Evolutionary conservation across 2,797 vertebrate genomes (phyloP).

Genomic region (Melopsittacus undulatus): DNA sequence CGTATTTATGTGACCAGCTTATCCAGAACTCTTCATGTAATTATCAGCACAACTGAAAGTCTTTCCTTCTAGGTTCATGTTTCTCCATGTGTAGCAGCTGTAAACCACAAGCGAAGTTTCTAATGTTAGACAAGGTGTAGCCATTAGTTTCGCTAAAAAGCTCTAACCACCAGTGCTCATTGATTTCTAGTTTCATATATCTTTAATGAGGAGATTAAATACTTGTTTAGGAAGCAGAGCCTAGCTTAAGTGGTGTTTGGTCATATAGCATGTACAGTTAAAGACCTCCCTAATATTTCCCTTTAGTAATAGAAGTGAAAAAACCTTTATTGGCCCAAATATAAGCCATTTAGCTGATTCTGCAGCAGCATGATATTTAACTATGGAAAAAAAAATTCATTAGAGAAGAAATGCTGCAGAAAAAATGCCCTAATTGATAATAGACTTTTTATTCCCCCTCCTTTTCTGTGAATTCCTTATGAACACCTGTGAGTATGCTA

Average conservation of each 20-base stretch:
- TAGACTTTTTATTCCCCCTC: not conserved
- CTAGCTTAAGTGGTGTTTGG: conserved; percentile 88
- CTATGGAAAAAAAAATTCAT: not conserved
- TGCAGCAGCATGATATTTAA: conserved; percentile 3
- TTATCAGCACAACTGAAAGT: conserved; percentile 62
- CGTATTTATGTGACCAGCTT: conserved; percentile 61
- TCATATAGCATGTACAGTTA: conserved; percentile 77
- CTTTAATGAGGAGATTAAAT: conserved; percentile 99
- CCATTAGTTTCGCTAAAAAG: conserved; percentile 88
- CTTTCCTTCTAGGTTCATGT: conserved; percentile 69
- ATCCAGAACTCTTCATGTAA: conserved; percentile 63
- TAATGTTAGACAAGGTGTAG: conserved; percentile 94
- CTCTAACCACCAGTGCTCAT: conserved; percentile 88
- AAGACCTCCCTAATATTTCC: conserved; percentile 83
- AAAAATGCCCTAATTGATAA: not conserved
- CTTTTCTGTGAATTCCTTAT: not conserved
- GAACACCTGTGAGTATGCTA: not conserved
- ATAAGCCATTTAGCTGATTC: conserved; percentile 78
- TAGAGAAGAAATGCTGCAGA: conserved; percentile 31
- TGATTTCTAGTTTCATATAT: conserved; percentile 99
- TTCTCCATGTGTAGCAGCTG: conserved; percentile 80
- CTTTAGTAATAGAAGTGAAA: conserved; percentile 77
- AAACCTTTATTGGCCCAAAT: conserved; percentile 76
- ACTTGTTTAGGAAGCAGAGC: conserved; percentile 96
- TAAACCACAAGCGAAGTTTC: conserved; percentile 86